Base-by-base conservation (phyloP, 2,888 invertebrate species). In the Caenorhabditis sp. region DNA sequence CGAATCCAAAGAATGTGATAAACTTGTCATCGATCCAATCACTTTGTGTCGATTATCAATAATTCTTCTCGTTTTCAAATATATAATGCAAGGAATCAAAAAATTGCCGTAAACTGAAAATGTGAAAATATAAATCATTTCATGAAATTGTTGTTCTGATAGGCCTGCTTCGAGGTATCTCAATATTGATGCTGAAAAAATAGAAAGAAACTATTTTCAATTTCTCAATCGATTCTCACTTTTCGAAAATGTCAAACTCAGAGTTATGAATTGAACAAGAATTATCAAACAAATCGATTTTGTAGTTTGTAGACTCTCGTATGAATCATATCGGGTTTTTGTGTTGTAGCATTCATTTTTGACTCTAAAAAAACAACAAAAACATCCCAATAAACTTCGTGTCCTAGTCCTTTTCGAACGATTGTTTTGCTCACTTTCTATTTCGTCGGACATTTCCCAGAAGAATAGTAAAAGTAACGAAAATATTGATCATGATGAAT, bases 401-500 rank as follows among this genome's bases (percentile, higher is more conserved):
- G n/a, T n/a, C n/a, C n/a, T n/a, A n/a, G n/a, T n/a, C n/a, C n/a
- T n/a, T n/a, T n/a, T n/a, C n/a, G n/a, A n/a, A n/a, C n/a, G n/a
- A n/a, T n/a, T n/a, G n/a, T n/a, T 50, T 4, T 31, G 10, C 53
- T 17, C 5, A 66, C 69, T 49, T 61, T 10, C 49, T 37, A 23
- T 69, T 58, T 10, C 43, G 54, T 3, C 27, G 17, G 12, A 66
- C 24, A 55, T 62, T 66, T 5, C 51, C 17, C 2, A 66, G 19
- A n/a, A 70, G 66, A 19, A 70, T 50, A 3, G 49, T 0, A 0
- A 70, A 24, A 8, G 59, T 70, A 5, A 70, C 23, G 4, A 49
- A 19, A 31, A 49, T 62, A 58, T 62, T 66, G 12, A 37, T 37
- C 58, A 66, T 62, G 2, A 66, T 70, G 26, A 70, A 62, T 14